These are phyloP conservation scores for Netelia inedita DNA, from an alignment of 2,888 invertebrate species.

Conservation along the genomic window DNA sequence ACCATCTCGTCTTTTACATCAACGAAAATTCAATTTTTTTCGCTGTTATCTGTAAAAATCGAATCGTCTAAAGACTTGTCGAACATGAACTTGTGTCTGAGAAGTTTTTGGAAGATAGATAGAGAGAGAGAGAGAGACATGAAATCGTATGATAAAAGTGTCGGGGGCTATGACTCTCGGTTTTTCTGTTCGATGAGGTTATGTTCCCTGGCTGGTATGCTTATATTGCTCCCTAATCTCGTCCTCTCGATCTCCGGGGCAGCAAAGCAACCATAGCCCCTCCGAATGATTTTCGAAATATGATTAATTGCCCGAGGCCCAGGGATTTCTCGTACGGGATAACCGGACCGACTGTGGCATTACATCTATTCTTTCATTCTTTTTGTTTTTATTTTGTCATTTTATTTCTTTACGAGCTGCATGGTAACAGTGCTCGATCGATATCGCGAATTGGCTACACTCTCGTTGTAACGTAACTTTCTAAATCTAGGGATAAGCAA, in stretches of 20 bases:
- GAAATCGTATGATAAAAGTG: slow-evolving; percentile 56
- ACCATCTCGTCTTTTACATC: not conserved
- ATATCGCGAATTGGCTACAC: not conserved
- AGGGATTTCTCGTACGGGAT: slow-evolving; percentile 70
- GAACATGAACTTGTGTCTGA: slow-evolving; percentile 27
- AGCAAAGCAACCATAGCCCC: slow-evolving; percentile 64
- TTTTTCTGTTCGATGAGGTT: slow-evolving; percentile 59
- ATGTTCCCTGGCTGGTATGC: slow-evolving; percentile 59
- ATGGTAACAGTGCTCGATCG: slow-evolving; percentile 3
- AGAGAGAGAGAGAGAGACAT: slow-evolving; percentile 11
- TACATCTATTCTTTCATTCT: slow-evolving; percentile 41
- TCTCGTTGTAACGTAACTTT: not conserved
- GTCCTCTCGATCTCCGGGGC: slow-evolving; percentile 81
- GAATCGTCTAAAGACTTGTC: not conserved
- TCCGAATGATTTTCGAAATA: slow-evolving; percentile 85
- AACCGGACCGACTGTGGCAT: slow-evolving; percentile 42
- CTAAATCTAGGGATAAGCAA: not conserved
- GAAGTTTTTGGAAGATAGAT: slow-evolving; percentile 37
- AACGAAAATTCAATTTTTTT: slow-evolving; percentile 20
- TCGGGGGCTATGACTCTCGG: slow-evolving; percentile 68
- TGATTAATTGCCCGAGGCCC: slow-evolving; percentile 83
- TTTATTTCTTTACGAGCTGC: not conserved
- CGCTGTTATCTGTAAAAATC: not conserved
- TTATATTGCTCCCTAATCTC: slow-evolving; percentile 79
- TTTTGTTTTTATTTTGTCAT: slow-evolving; percentile 1